Evolutionary conservation across 2,113 vertebrate genomes (phyloP), one percentile per base, ranked within the genome.

Genomic region (Ariopsis seemanni): DNA sequence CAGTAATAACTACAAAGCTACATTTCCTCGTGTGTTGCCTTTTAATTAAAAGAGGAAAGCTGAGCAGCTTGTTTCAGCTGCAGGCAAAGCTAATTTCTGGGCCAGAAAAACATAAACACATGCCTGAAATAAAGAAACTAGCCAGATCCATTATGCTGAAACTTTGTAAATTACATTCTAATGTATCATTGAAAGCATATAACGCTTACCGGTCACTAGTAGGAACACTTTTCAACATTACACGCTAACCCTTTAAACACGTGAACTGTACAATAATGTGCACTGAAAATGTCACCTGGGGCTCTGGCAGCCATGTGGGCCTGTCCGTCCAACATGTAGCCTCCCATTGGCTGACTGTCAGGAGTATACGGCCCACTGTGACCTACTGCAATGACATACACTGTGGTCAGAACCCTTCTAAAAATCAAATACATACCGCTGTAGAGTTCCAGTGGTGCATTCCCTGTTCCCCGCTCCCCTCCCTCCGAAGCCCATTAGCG

Each of bases 281-380:
- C 52, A 27, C 15, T 75, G 84, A 42, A 75, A 22, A 69, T 67
- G 50, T 84, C 62, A 97, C 97, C 97, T 95, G 96, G 96, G 0
- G 97, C 96, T 95, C 97, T 95, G 94, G 97, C 96, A 89, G 97
- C 96, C 97, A 97, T 97, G 93, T 97, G 97, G 88, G 97, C 96
- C 91, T 97, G 97, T 88, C 97, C 96, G 0, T 97, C 97, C 97
- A 97, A 96, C 91, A 97, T 96, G 2, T 97, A 97, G 62, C 97
- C 97, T 93, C 96, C 96, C 96, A 97, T 96, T 0, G 97, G 96
- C 92, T 97, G 97, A 90, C 96, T 96, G 0, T 97, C 97, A 0
- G 97, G 96, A 88, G 96, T 97, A 91, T 97, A 97, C 69, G 96
- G 97, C 77, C 96, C 96, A 91, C 96, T 94, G 96, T 97, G 97